Percentiles rank a stretch among this genome's conserved stretches.
These are phyloP conservation scores for Ginglymostoma cirratum DNA, from an alignment of 2,113 vertebrate genomes.

Conservation along the genomic window DNA sequence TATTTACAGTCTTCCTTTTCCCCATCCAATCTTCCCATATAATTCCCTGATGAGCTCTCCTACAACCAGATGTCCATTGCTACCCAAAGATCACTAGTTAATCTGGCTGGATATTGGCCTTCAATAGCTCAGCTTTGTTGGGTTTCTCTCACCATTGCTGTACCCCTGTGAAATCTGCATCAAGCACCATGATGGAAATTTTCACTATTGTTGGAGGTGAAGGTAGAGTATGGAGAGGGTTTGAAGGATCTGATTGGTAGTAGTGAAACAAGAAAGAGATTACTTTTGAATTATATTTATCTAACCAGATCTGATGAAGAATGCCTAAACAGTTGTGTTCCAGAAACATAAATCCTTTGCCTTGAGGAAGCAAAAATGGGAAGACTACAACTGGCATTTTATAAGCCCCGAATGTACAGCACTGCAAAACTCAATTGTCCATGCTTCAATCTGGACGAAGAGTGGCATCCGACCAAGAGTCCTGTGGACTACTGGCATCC, in stretches of 20 bases:
- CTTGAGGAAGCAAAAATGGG: background rate
- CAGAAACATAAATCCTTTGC: background rate
- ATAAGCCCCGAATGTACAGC: background rate
- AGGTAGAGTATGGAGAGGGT: background rate
- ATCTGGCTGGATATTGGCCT: background rate
- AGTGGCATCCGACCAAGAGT: background rate
- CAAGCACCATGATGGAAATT: background rate
- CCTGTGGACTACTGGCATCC: background rate
- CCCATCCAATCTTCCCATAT: background rate
- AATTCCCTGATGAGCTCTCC: background rate
- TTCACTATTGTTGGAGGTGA: background rate
- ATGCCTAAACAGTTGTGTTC: background rate
- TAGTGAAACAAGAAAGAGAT: background rate
- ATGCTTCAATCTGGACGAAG: background rate
- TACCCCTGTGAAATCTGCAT: background rate
- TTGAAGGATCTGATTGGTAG: background rate
- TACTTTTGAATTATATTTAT: background rate
- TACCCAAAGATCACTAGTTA: background rate
- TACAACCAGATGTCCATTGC: background rate
- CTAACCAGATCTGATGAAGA: background rate
- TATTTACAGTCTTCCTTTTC: background rate
- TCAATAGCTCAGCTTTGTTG: background rate
- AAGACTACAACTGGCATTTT: background rate
- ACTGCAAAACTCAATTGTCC: too few relatives aligned
- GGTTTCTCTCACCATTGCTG: background rate